A percentile compares a stretch with the other conserved stretches of the same genome.
phyloP scores from a whole-genome alignment of 2,113 vertebrate genomes.

The Scortum barcoo region DNA sequence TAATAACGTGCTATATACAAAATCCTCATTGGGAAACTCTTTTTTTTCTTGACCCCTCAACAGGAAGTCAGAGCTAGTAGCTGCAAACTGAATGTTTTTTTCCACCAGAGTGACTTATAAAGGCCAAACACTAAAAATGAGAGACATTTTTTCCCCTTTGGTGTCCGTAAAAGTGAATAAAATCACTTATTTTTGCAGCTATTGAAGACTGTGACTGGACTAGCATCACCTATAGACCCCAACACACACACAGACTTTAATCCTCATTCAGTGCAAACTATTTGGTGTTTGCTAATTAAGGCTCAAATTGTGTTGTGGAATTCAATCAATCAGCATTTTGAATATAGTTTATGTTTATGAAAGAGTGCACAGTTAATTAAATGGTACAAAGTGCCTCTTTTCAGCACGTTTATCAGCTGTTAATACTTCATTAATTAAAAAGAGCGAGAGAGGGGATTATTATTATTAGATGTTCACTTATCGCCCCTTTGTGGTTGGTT shows the following conservation, averaged over 20 bases:
- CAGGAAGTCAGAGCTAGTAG: not conserved
- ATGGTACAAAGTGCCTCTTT: conserved; percentile 24
- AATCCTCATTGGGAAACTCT: not conserved
- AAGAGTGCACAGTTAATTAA: conserved; percentile 31
- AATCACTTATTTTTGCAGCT: conserved; percentile 28
- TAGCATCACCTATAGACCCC: conserved; percentile 6
- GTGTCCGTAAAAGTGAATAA: conserved; percentile 27
- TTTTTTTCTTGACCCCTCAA: conserved; percentile 3
- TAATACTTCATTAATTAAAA: conserved; percentile 26
- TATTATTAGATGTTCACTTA: conserved; percentile 54
- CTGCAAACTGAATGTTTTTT: not conserved
- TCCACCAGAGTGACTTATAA: not conserved
- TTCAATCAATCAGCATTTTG: conserved; percentile 22
- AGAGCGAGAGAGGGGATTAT: too few relatives aligned
- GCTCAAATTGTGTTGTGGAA: conserved; percentile 24
- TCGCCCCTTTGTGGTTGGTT: conserved; percentile 37
- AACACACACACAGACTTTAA: not conserved
- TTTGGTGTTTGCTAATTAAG: conserved; percentile 8
- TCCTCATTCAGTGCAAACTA: conserved; percentile 18
- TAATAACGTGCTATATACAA: not conserved
- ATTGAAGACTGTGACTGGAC: conserved; percentile 12
- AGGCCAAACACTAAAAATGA: not conserved
- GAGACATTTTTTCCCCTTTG: conserved; percentile 1
- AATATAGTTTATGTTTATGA: conserved; percentile 36
- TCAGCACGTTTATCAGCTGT: conserved; percentile 13